A percentile compares a stretch with the other conserved stretches of the same genome.
These are phyloP conservation scores for Artibeus lituratus DNA, from an alignment of 2,797 vertebrate species.

Conservation along the genomic window DNA sequence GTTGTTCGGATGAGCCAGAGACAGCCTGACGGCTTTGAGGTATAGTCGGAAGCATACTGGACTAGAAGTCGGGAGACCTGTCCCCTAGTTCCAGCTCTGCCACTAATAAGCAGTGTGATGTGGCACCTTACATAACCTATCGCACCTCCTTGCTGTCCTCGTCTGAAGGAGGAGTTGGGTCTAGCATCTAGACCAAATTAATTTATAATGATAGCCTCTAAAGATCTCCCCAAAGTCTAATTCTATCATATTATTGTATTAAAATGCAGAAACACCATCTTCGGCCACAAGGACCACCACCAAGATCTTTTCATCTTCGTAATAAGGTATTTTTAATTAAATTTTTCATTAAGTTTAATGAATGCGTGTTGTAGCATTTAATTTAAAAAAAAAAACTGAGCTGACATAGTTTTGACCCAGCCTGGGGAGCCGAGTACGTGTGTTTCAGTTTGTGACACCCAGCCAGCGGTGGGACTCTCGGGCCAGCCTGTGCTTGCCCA, in stretches of 20 bases:
- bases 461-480: neutral
- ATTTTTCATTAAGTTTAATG: constrained; percentile 32
- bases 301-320: constrained; percentile 7
- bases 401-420: neutral
- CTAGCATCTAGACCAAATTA: neutral
- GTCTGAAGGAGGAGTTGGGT: neutral
- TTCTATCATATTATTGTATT: neutral
- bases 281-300: neutral
- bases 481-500: neutral
- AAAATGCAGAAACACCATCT: constrained; percentile 4
- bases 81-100: neutral
- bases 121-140: neutral
- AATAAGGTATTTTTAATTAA: neutral
- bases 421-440: neutral
- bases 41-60: neutral
- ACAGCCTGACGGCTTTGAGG: neutral
- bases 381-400: neutral
- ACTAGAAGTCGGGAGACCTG: neutral
- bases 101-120: neutral
- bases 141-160: neutral
- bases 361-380: neutral
- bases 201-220: neutral
- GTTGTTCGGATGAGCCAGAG: neutral
- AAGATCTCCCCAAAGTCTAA: neutral
- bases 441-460: neutral